Percentiles rank a stretch among this genome's conserved stretches.
Conservation (phyloP, 2,113 vertebrate species). For the Xiphophorus hellerii region DNA sequence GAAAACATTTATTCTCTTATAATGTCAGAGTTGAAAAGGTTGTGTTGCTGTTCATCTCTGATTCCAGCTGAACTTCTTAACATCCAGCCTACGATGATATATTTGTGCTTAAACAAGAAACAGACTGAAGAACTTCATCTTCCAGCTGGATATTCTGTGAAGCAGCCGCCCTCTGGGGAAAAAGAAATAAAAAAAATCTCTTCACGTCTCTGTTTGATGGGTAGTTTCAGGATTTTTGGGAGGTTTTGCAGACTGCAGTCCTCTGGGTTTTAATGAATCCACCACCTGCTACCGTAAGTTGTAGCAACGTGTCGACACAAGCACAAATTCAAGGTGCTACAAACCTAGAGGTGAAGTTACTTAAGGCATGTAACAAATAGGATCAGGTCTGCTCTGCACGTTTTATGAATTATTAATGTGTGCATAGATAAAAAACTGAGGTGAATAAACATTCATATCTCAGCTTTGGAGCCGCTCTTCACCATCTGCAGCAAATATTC, state of each 20-base stretch:
- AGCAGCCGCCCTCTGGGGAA: constrained; percentile 24
- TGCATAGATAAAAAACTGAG: background rate
- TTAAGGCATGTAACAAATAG: background rate
- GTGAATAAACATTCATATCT: background rate
- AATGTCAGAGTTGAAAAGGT: background rate
- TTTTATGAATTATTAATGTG: constrained; percentile 1
- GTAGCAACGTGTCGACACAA: background rate
- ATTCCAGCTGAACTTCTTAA: background rate
- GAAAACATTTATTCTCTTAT: background rate
- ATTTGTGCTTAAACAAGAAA: background rate
- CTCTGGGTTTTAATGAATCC: constrained; percentile 5
- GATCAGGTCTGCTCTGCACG: background rate
- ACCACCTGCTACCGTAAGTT: background rate
- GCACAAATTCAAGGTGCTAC: constrained; percentile 7
- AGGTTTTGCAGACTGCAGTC: constrained; percentile 13
- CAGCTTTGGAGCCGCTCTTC: background rate
- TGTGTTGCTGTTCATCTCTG: background rate
- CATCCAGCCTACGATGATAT: background rate
- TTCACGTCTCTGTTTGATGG: constrained; percentile 26
- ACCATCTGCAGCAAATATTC: constrained; percentile 1
- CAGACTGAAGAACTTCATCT: constrained; percentile 2
- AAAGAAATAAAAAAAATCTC: background rate
- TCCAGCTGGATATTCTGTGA: constrained; percentile 7
- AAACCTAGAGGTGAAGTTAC: constrained; percentile 9
- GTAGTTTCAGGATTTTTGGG: constrained; percentile 22